These are phyloP conservation scores for Phylloscopus trochilus DNA, from an alignment of 2,113 vertebrate genomes.

Conservation along the genomic window DNA sequence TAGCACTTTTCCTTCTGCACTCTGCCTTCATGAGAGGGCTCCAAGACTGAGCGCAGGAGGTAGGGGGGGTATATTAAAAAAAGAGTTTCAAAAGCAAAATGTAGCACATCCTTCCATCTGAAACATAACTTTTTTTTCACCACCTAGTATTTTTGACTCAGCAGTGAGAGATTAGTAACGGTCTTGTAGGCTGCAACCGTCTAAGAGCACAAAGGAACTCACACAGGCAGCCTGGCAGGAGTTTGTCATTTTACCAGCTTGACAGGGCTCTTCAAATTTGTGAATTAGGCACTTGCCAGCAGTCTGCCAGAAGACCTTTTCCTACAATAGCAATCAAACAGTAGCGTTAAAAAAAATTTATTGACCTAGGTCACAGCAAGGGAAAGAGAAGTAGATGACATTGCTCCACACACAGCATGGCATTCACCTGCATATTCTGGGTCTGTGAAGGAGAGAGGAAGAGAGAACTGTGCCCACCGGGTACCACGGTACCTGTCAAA, in stretches of 20 bases:
- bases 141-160: not conserved
- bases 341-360: not conserved
- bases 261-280: not conserved
- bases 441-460: not conserved
- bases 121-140: not conserved
- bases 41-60: accelerated
- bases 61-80: not conserved
- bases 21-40: not conserved
- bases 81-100: not conserved
- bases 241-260: not conserved
- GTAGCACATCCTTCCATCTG: not conserved
- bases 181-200: not conserved
- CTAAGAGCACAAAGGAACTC: not conserved
- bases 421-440: accelerated
- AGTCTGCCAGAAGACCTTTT: not conserved
- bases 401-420: not conserved
- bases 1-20: not conserved
- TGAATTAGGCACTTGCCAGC: not conserved
- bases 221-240: not conserved
- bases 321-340: not conserved
- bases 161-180: not conserved
- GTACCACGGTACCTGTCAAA: not conserved
- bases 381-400: not conserved
- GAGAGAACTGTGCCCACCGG: not conserved
- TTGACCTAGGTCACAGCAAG: not conserved